Evolutionary conservation across 2,888 invertebrate genomes (phyloP).

Genomic region (Caenorhabditis sp.): DNA sequence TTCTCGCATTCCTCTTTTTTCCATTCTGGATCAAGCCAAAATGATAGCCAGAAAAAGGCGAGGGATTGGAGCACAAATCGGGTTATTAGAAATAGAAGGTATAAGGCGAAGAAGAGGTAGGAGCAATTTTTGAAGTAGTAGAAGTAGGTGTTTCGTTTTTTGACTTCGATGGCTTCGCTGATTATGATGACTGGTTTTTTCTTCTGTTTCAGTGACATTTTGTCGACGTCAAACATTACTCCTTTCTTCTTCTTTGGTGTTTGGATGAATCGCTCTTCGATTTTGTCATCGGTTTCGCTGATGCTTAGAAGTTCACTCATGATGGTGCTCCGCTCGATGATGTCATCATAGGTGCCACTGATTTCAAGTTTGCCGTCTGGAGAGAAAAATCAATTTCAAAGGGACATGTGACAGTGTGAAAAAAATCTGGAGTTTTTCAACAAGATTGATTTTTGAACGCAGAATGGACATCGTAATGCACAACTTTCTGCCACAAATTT

Average conservation of each 20-base stretch:
- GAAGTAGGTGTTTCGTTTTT: constrained; percentile 22
- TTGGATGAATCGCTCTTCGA: constrained; percentile 29
- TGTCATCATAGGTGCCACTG: constrained; percentile 35
- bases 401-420: too few relatives aligned
- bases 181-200: background rate
- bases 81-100: constrained; percentile 13
- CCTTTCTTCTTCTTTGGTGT: constrained; percentile 33
- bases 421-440: too few relatives aligned
- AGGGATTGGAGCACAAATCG: constrained; percentile 23
- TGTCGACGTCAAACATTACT: constrained; percentile 46
- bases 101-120: constrained; percentile 17
- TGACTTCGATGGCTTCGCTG: background rate
- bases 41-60: constrained; percentile 33
- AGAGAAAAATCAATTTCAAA: too few relatives aligned
- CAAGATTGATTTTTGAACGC: too few relatives aligned
- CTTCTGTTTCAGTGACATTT: constrained; percentile 17
- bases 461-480: too few relatives aligned
- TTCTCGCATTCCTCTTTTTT: constrained; percentile 22
- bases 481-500: too few relatives aligned
- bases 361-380: constrained; percentile 35
- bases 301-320: constrained; percentile 33
- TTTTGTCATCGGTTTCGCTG: constrained; percentile 29
- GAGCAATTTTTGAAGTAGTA: constrained; percentile 29
- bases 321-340: constrained; percentile 23
- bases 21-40: constrained; percentile 35